These are phyloP conservation scores for Tubulanus polymorphus DNA, from an alignment of 2,888 invertebrate species.

Conservation along the genomic window DNA sequence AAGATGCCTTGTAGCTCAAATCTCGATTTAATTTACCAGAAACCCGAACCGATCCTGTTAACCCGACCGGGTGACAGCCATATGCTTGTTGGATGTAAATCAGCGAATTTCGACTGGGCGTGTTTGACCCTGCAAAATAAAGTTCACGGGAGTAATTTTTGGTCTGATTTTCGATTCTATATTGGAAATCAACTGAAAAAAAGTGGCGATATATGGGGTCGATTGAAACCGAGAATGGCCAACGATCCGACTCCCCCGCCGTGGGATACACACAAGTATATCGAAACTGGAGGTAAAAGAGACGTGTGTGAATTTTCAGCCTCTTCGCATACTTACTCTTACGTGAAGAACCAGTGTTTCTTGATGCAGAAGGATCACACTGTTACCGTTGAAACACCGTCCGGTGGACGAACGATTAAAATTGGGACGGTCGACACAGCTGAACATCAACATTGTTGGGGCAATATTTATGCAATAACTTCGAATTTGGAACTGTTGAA, in stretches of 20 bases:
- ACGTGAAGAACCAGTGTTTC: background rate
- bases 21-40: background rate
- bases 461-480: background rate
- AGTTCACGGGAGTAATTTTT: background rate
- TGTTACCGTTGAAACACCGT: background rate
- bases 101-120: background rate
- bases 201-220: slow-evolving; percentile 1
- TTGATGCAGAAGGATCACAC: background rate
- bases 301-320: background rate
- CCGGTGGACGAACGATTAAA: background rate
- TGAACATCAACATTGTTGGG: background rate
- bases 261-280: slow-evolving; percentile 1
- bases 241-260: background rate
- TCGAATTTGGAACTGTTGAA: background rate
- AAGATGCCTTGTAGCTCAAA: background rate
- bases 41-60: background rate
- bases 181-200: background rate
- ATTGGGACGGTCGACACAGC: background rate
- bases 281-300: background rate
- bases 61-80: slow-evolving; percentile 1
- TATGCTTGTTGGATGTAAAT: background rate
- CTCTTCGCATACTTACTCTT: background rate
- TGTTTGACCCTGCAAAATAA: background rate
- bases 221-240: background rate
- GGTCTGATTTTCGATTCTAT: background rate